Evolutionary conservation across 2,797 vertebrate species (phyloP), one percentile per base, ranked within the genome.

Genomic region (Protosalanx chinensis): DNA sequence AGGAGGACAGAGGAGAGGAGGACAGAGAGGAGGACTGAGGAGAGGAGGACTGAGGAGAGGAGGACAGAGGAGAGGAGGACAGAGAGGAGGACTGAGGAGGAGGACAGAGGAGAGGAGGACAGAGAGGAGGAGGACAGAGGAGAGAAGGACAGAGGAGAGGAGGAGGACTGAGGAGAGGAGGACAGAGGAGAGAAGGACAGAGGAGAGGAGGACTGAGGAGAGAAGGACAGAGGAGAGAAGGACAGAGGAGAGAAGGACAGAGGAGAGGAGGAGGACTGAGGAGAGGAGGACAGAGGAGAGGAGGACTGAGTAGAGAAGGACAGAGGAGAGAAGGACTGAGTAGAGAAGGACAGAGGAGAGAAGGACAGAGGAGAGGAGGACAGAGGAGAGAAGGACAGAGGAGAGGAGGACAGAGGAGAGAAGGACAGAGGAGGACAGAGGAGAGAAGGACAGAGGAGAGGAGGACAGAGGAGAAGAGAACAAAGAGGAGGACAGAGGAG

Each of bases 151-250:
- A 12, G 49, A 1, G 20, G 41, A 51, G 64, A 49, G 37, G 49
- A 49, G 37, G 49, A 27, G 23, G 23, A 27, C 23, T 1, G 23
- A 27, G 1, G 23, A 27, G 23, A 27, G 23, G 23, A 27, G 23
- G 23, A 27, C 23, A 27, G 23, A 27, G 23, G 23, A 27, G 23
- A 27, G 23, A 1, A 27, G 23, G 23, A 27, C 23, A 27, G 23
- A 27, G 23, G 23, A 27, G 23, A 27, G 23, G 23, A 27, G 23
- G 23, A 27, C 23, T 1, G 23, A 27, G 23, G 23, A 27, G 23
- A 27, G 23, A 1, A 27, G 41, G 23, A 7, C 2, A 20, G 49
- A 8, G 3, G 13, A n/a, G 67, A 74, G 77, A 75, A 68, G 71
- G 57, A 77, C 51, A 70, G 73, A 64, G 71, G 4, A 16, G 53